These are phyloP conservation scores for Amia ocellicauda DNA, from an alignment of 2,113 vertebrate species.

Conservation along the genomic window DNA sequence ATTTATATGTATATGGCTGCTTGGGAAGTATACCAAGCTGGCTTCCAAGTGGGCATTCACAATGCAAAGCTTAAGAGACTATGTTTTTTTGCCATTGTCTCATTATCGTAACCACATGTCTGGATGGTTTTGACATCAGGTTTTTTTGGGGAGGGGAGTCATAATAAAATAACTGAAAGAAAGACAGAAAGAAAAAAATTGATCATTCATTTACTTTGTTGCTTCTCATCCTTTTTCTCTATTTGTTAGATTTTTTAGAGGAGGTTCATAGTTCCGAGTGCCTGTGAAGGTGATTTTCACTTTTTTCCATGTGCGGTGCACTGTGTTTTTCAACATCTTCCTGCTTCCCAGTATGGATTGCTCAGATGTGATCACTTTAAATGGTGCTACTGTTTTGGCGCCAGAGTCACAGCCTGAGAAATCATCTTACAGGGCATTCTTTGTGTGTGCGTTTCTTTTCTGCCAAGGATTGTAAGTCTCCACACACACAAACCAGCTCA, in stretches of 20 bases:
- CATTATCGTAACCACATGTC: constrained; percentile 61
- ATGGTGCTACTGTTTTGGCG: constrained; percentile 2
- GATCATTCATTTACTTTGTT: constrained; percentile 50
- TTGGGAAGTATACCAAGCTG: neutral
- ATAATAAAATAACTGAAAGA: constrained; percentile 44
- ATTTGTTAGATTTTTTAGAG: too few species aligned
- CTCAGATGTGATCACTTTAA: constrained; percentile 3
- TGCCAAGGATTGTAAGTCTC: neutral
- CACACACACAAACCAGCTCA: neutral
- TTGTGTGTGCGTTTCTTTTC: neutral
- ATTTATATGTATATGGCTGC: too few species aligned
- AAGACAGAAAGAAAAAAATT: constrained; percentile 48
- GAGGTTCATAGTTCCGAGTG: too few species aligned
- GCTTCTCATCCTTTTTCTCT: constrained; percentile 34
- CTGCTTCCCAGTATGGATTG: neutral
- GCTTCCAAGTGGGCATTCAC: neutral
- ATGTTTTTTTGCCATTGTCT: neutral
- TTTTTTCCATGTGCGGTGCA: constrained; percentile 1
- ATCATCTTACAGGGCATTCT: neutral
- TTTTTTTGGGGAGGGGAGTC: constrained; percentile 37
- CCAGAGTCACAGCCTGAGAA: neutral
- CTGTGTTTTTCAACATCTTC: neutral
- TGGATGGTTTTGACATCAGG: constrained; percentile 49
- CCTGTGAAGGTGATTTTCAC: too few species aligned
- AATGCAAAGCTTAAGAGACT: neutral